A percentile compares a stretch with the other conserved stretches of the same genome.
These are phyloP conservation scores for Festucalex cinctus DNA, from an alignment of 2,113 vertebrate genomes.

Conservation along the genomic window DNA sequence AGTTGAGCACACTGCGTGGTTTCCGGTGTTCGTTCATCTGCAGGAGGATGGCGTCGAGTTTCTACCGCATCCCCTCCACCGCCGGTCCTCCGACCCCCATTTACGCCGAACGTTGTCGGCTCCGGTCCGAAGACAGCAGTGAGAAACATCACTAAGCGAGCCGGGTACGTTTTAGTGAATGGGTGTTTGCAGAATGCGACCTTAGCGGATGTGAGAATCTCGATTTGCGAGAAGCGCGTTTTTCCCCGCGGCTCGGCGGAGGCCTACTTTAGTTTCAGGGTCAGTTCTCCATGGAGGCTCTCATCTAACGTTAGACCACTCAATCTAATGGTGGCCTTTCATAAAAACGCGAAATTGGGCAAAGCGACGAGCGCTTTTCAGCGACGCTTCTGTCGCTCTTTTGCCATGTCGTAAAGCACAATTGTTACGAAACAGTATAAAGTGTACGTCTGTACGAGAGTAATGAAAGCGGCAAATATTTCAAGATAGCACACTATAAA, in stretches of 20 bases:
- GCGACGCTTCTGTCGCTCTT: background rate
- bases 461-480: background rate
- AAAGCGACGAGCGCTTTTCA: background rate
- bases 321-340: constrained; percentile 30
- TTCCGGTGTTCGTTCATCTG: constrained; percentile 70
- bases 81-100: constrained; percentile 46
- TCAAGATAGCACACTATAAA: background rate
- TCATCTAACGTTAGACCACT: constrained; percentile 18
- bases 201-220: constrained; percentile 17
- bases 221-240: constrained; percentile 21
- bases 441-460: too few relatives aligned
- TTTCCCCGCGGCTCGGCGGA: constrained; percentile 44
- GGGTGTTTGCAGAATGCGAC: background rate
- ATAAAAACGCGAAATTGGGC: background rate
- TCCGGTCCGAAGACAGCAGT: constrained; percentile 6
- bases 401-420: background rate
- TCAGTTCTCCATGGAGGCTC: constrained; percentile 21
- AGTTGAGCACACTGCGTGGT: constrained; percentile 41
- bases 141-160: constrained; percentile 13
- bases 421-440: background rate
- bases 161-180: constrained; percentile 18
- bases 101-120: constrained; percentile 23
- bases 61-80: constrained; percentile 51
- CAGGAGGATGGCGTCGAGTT: constrained; percentile 68
- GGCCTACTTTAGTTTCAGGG: constrained; percentile 42